A percentile compares a stretch with the other conserved stretches of the same genome.
These are phyloP conservation scores for Paguma larvata DNA, from an alignment of 2,797 vertebrate species.

Conservation along the genomic window DNA sequence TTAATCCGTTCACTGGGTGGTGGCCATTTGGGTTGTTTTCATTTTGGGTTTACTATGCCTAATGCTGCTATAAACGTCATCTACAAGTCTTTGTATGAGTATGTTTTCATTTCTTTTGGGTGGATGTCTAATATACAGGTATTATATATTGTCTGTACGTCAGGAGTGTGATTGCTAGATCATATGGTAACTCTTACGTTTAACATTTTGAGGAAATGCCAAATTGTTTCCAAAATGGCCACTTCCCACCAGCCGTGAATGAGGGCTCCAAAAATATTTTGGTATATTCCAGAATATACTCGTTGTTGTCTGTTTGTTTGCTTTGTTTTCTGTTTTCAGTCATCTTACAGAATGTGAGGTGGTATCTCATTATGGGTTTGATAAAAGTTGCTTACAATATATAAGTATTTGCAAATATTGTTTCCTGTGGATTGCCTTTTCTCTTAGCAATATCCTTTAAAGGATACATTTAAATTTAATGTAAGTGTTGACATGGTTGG, in stretches of 20 bases:
- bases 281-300: not conserved
- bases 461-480: not conserved
- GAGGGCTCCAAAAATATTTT: not conserved
- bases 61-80: not conserved
- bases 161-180: not conserved
- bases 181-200: not conserved
- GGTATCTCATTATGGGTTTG: not conserved
- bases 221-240: not conserved
- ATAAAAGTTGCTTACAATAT: not conserved
- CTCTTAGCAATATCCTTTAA: slow-evolving; percentile 8
- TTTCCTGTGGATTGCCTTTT: not conserved
- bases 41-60: not conserved
- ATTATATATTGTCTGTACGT: not conserved
- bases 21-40: not conserved
- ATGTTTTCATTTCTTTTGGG: not conserved
- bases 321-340: not conserved
- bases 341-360: not conserved
- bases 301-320: not conserved
- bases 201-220: not conserved
- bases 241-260: not conserved
- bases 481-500: not conserved
- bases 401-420: not conserved
- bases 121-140: not conserved
- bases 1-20: not conserved
- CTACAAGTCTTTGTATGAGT: not conserved